Percentiles rank a stretch among this genome's conserved stretches.
These are phyloP conservation scores for Agrochola circellaris DNA, from an alignment of 2,888 invertebrate species.

Conservation along the genomic window DNA sequence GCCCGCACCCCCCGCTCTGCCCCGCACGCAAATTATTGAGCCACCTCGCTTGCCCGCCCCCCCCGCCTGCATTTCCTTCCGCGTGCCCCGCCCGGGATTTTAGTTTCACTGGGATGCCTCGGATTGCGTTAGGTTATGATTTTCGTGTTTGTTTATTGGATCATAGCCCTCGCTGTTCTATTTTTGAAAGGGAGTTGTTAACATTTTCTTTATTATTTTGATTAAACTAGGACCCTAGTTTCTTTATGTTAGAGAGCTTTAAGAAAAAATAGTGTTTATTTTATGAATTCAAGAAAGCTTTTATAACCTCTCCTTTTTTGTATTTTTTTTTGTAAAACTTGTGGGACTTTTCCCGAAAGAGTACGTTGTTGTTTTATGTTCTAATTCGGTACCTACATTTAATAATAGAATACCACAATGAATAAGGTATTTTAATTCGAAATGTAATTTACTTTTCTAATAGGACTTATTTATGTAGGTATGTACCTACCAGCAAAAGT, in stretches of 20 bases:
- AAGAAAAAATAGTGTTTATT: neutral
- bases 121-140: slow-evolving; percentile 78
- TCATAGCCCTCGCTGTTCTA: slow-evolving; percentile 20
- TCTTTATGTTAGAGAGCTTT: neutral
- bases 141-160: slow-evolving; percentile 58
- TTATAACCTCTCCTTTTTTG: too few species aligned
- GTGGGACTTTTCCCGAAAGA: neutral
- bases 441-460: slow-evolving; percentile 32
- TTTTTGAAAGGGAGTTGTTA: slow-evolving; percentile 29
- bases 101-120: slow-evolving; percentile 72
- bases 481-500: slow-evolving; percentile 21
- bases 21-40: slow-evolving; percentile 86
- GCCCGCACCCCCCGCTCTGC: slow-evolving; percentile 55
- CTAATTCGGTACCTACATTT: neutral
- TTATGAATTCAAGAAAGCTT: neutral
- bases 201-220: neutral
- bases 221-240: neutral
- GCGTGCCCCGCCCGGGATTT: slow-evolving; percentile 78
- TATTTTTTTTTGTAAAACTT: neutral
- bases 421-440: neutral
- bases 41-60: slow-evolving; percentile 65
- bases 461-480: slow-evolving; percentile 43
- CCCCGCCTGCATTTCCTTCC: slow-evolving; percentile 83
- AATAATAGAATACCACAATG: neutral
- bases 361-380: neutral